Base-by-base conservation (phyloP, 2,888 invertebrate species). In the Limnephilus auricula region DNA sequence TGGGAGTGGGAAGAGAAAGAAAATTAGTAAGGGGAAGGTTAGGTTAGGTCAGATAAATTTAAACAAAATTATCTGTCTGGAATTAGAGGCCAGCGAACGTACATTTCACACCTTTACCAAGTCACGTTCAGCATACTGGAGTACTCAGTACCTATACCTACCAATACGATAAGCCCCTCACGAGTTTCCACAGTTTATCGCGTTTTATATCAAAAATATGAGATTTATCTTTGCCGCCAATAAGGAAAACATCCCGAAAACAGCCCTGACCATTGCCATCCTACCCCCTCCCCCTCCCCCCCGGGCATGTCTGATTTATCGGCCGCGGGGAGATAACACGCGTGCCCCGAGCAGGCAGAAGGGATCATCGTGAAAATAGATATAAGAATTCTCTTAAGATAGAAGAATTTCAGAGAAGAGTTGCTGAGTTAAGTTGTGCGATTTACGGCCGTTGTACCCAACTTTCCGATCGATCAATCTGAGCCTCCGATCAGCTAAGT, bases 171-270 rank as follows among this genome's bases (percentile, higher is more conserved):
- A 87, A 87, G 65, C 65, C 78, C 78, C 31, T 87, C 78, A 78
- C 87, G 87, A 50, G 87, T 31, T 78, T 65, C 32, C 78, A 31
- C 87, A 87, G 87, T 87, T 50, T 50, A 78, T 87, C 87, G 87
- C 65, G 32, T 87, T 78, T 87, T 87, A 87, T 65, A 78, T 78
- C 50, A 78, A 87, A 87, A 65, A 87, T 87, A 87, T 87, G 15
- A 78, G 78, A 87, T 87, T 87, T 87, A 87, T 78, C 65, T 65
- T n/a, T 32, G 87, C 45, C 65, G 30, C 87, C 87, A 87, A 87
- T 87, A 87, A 87, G 87, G 34, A 87, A 78, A 87, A 87, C 87
- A 87, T 37, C 25, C 32, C 25, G 30, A 65, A 65, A 25, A 9
- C 65, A 65, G 65, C 65, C 65, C 25, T 9, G 65, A 65, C 65